Base-by-base conservation (phyloP, 2,888 invertebrate species). In the Tromatobia lineatoria region DNA sequence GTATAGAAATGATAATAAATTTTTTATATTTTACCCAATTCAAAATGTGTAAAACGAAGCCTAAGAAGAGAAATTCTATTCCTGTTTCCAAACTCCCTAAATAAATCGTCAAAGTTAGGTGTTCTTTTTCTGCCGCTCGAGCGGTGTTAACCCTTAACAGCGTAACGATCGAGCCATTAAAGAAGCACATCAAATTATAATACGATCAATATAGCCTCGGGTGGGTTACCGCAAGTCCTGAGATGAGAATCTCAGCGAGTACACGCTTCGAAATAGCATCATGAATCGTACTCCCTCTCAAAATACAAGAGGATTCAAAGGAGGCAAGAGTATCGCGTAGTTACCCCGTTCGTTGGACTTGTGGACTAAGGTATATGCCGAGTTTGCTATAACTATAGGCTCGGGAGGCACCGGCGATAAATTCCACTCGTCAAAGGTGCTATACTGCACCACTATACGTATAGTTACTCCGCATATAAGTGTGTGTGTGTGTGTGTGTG, bases 361-460 rank as follows among this genome's bases (percentile, higher is more conserved):
- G 64, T 71, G 34, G 13, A n/a, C 25, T n/a, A 23, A 18, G 29
- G 54, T 42, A 47, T 45, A 59, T 42, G 59, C 25, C 66, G 23
- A 45, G 29, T 74, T 50, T 50, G 47, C 47, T 69, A 74, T 84
- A 78, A 75, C 78, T 78, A 78, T 64, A n/a, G 50, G 42, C 25
- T 69, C 59, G 61, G 67, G 61, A 80, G 70, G 75, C 54, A 66
- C 23, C 54, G 78, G 59, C 70, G 78, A 81, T 84, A 84, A 84
- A 84, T 84, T 84, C 54, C 15, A 74, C 69, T 81, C 80, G 71
- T 80, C 83, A 73, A 83, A 77, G 80, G 61, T 69, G 45, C 59
- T 74, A 64, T 54, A 73, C 47, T 61, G 52, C 73, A 69, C 69
- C 38, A 74, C 25, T 69, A 54, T 74, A 29, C 29, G 29, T 29